Percentiles rank a stretch among this genome's conserved stretches.
These are phyloP conservation scores for Bimastos eiseni DNA, from an alignment of 2,888 invertebrate species.

Conservation along the genomic window DNA sequence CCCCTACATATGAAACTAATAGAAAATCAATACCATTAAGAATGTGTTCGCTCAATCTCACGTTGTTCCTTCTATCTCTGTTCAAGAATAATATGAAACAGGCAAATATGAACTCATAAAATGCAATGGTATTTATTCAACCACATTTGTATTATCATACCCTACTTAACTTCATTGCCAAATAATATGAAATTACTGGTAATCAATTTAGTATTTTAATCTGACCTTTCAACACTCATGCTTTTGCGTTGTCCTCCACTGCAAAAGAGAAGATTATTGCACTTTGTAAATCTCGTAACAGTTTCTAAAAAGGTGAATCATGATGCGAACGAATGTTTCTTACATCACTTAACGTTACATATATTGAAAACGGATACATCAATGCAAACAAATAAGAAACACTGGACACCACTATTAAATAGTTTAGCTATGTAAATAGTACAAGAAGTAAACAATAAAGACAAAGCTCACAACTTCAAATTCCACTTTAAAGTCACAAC, in stretches of 20 bases:
- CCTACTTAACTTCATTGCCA: neutral
- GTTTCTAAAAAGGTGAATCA: neutral
- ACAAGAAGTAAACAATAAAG: neutral
- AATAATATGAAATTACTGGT: neutral
- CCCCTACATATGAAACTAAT: no score
- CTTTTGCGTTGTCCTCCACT: slow-evolving; percentile 63
- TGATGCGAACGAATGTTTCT: no score
- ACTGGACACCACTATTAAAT: neutral
- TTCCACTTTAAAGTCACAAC: neutral
- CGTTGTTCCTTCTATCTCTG: neutral
- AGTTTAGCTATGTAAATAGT: neutral
- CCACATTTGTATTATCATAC: neutral
- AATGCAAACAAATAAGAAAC: neutral
- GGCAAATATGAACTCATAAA: neutral
- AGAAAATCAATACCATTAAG: neutral
- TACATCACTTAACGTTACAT: neutral
- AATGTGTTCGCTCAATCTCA: neutral
- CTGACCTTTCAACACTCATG: slow-evolving; percentile 63
- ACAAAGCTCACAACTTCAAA: neutral
- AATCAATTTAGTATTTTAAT: neutral
- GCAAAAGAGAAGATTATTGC: slow-evolving; percentile 38
- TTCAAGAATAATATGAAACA: neutral
- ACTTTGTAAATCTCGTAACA: neutral
- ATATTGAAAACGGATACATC: neutral
- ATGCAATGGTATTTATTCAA: slow-evolving; percentile 20